These are phyloP conservation scores for Ctenochaetus hawaiiensis DNA, from an alignment of 2,797 vertebrate genomes.

Conservation along the genomic window DNA sequence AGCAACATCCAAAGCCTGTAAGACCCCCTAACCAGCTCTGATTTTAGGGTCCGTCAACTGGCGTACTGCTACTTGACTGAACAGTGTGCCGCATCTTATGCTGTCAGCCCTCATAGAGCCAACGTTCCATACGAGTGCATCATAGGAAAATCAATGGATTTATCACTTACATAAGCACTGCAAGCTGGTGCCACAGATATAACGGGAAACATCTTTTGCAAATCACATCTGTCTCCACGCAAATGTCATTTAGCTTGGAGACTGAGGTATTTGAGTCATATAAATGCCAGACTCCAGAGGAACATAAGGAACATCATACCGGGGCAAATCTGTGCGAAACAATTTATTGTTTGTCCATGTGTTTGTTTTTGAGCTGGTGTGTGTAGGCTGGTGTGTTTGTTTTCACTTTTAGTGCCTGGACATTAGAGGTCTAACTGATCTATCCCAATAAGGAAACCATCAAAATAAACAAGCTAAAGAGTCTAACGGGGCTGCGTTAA, in stretches of 20 bases:
- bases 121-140: constrained; percentile 59
- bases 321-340: constrained; percentile 10
- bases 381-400: constrained; percentile 26
- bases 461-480: constrained; percentile 51
- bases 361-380: constrained; percentile 28
- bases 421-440: constrained; percentile 47
- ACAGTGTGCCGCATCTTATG: constrained; percentile 42
- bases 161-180: constrained; percentile 60
- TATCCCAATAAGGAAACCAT: constrained; percentile 50
- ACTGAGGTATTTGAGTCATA: constrained; percentile 25
- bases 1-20: constrained; percentile 29
- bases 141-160: constrained; percentile 67
- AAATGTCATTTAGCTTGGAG: constrained; percentile 44
- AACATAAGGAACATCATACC: constrained; percentile 8
- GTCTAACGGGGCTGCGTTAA: constrained; percentile 20
- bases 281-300: constrained; percentile 27
- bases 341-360: constrained; percentile 26
- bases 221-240: constrained; percentile 52
- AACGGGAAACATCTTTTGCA: constrained; percentile 47
- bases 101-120: constrained; percentile 43
- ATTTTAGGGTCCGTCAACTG: constrained; percentile 55
- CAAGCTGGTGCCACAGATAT: constrained; percentile 44
- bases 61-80: constrained; percentile 47
- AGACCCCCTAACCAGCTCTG: constrained; percentile 23
- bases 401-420: constrained; percentile 31